Base-by-base conservation (phyloP, 2,888 invertebrate species). In the Iphiclides podalirius region DNA sequence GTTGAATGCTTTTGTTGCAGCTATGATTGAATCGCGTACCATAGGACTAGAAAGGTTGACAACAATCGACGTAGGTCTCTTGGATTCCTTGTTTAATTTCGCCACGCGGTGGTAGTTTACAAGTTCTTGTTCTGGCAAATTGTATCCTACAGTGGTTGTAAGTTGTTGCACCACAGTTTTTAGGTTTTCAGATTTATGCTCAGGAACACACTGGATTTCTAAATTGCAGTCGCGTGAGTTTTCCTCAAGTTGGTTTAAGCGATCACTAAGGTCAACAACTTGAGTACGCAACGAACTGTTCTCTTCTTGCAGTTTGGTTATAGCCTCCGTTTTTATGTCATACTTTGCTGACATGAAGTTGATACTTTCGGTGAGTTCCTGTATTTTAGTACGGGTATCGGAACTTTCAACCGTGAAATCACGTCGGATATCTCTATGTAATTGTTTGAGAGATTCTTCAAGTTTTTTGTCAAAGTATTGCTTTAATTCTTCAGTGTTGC, bases 401-500 rank as follows among this genome's bases (percentile, higher is more conserved):
- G 35, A 42, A 37, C 42, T 41, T 33, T 49, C 45, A 4, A 54
- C 46, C 41, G n/a, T n/a, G n/a, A n/a, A n/a, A n/a, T n/a, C n/a
- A n/a, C n/a, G n/a, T n/a, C n/a, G n/a, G n/a, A n/a, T n/a, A n/a
- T n/a, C n/a, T n/a, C n/a, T n/a, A n/a, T n/a, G n/a, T n/a, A n/a
- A n/a, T n/a, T n/a, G n/a, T n/a, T n/a, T n/a, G n/a, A n/a, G n/a
- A n/a, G n/a, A n/a, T n/a, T n/a, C n/a, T n/a, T n/a, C n/a, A n/a
- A n/a, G n/a, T n/a, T n/a, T n/a, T n/a, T n/a, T n/a, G n/a, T n/a
- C n/a, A n/a, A n/a, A n/a, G n/a, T n/a, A n/a, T n/a, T n/a, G n/a
- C n/a, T n/a, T n/a, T n/a, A n/a, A n/a, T n/a, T n/a, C n/a, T n/a
- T n/a, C n/a, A 45, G 52, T 60, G 52, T 53, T 50, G 46, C 50